These are phyloP conservation scores for Calephelis perditalis DNA, from an alignment of 2,888 invertebrate species.

Conservation along the genomic window DNA sequence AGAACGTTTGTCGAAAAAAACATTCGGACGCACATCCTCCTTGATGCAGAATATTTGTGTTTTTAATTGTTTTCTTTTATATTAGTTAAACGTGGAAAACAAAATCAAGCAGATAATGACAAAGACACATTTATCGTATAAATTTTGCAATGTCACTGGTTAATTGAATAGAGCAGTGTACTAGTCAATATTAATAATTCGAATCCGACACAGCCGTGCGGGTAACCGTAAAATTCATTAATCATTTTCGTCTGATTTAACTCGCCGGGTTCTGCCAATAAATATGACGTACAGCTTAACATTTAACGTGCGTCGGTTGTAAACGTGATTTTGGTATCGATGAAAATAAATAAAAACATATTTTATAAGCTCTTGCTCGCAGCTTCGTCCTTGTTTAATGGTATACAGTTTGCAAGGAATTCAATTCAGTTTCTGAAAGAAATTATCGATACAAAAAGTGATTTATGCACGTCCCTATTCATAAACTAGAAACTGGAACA, in stretches of 20 bases:
- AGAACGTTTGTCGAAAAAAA: no score
- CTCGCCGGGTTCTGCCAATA: conserved; percentile 29
- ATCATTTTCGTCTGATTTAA: conserved; percentile 31
- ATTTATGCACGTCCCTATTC: no score
- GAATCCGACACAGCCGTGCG: conserved; percentile 21
- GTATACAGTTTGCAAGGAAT: no score
- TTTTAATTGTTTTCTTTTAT: no score
- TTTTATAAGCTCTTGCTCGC: not conserved
- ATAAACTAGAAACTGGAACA: no score
- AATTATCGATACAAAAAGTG: no score
- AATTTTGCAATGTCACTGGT: not conserved
- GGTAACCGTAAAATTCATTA: conserved; percentile 27
- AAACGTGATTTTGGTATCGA: not conserved
- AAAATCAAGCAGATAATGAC: no score
- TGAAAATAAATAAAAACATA: conserved; percentile 5
- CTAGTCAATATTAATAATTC: conserved; percentile 25
- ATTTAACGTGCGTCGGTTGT: conserved; percentile 17
- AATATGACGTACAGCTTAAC: conserved; percentile 23
- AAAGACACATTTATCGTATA: not conserved
- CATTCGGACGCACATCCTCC: no score
- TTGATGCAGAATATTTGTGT: no score
- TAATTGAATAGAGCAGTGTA: conserved; percentile 7
- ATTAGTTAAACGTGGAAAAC: no score
- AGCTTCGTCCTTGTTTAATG: not conserved
- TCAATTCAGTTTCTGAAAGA: no score